phyloP scores from a whole-genome alignment of 2,888 invertebrate species.

The Polia nebulosa region DNA sequence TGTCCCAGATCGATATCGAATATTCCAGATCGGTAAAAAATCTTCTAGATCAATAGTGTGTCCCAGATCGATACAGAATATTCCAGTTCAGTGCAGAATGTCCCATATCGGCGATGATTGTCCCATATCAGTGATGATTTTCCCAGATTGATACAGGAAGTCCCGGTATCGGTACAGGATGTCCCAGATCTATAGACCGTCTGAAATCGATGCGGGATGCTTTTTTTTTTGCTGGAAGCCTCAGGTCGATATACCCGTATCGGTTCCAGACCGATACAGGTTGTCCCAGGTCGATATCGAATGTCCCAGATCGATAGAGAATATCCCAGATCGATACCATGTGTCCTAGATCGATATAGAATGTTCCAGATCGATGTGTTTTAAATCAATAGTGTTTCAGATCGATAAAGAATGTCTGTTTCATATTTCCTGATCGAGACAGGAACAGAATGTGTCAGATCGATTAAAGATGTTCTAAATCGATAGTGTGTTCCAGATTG shows the following conservation, averaged over 20 bases:
- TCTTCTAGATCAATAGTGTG: background rate
- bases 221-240: too few species aligned
- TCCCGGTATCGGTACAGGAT: too few species aligned
- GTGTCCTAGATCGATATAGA: background rate
- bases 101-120: background rate
- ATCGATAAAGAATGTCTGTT: background rate
- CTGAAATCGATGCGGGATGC: too few species aligned
- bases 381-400: background rate
- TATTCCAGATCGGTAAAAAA: background rate
- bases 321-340: background rate
- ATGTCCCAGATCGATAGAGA: background rate
- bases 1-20: background rate
- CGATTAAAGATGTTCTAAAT: background rate
- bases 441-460: too few species aligned
- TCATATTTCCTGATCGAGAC: background rate
- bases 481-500: background rate
- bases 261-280: background rate
- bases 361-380: background rate
- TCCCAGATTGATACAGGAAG: too few species aligned
- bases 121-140: background rate
- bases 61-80: background rate
- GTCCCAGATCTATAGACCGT: too few species aligned
- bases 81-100: background rate
- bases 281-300: accelerated
- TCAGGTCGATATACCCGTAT: too few species aligned